These are phyloP conservation scores for Pelvicachromis taeniatus DNA, from an alignment of 2,113 vertebrate genomes.

Conservation along the genomic window DNA sequence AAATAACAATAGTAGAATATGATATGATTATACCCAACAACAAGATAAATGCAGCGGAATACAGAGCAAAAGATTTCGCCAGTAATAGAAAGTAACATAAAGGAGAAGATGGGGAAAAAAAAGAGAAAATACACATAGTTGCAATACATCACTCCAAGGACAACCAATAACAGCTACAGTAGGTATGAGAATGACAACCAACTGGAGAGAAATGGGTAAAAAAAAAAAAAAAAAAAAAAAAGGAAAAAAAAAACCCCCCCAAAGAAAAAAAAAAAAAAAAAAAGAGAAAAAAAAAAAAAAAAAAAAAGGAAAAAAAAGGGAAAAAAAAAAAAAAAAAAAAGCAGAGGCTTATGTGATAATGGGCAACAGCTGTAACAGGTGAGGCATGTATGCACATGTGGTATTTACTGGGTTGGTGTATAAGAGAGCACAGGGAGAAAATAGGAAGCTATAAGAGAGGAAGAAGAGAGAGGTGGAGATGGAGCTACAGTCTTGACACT, in stretches of 20 bases:
- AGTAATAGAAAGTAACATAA: neutral
- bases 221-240: neutral
- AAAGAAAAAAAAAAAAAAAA: no score
- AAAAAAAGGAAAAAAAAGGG: no score
- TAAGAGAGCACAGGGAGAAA: neutral
- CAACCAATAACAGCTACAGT: neutral
- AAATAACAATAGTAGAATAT: neutral
- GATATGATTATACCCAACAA: neutral
- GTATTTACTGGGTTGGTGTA: neutral
- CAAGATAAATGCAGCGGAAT: neutral
- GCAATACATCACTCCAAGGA: neutral
- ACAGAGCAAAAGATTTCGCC: neutral
- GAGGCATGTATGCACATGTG: neutral
- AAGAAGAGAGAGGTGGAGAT: neutral
- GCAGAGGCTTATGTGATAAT: neutral
- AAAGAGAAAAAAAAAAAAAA: no score
- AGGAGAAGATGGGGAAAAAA: accelerated
- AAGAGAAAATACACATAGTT: neutral
- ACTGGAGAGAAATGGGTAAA: neutral
- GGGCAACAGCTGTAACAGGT: neutral
- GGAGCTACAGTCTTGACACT: neutral
- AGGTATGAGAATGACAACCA: neutral
- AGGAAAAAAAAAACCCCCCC: no score
- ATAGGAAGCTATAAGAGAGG: neutral
- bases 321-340: neutral